A percentile compares a stretch with the other conserved stretches of the same genome.
Conservation (phyloP, 2,888 invertebrate species). For the Sarcophaga variegata region DNA sequence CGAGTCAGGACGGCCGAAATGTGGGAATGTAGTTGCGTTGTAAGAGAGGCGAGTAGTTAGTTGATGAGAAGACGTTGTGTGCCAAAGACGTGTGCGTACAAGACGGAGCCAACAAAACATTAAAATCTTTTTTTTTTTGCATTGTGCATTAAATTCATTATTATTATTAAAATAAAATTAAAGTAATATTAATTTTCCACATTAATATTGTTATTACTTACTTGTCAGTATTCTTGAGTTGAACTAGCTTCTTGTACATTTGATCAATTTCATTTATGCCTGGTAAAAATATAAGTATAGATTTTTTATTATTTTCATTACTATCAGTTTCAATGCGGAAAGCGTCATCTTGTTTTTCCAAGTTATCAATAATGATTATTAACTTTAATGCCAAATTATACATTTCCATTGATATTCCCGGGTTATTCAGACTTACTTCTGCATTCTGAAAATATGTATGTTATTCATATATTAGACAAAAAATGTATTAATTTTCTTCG, state of each 20-base stretch:
- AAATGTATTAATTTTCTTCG: neutral
- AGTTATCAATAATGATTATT: conserved; percentile 83
- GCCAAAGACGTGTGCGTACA: neutral
- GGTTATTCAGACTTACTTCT: conserved; percentile 82
- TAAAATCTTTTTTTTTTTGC: too few species aligned
- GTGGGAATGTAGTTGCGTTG: too few species aligned
- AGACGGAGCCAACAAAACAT: neutral
- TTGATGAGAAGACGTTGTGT: neutral
- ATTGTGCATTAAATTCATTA: too few species aligned
- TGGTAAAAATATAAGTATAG: conserved; percentile 94
- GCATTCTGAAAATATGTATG: conserved; percentile 80
- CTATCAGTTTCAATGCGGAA: conserved; percentile 83
- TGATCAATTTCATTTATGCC: conserved; percentile 93
- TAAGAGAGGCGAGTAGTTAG: neutral
- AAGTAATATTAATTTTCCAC: too few species aligned
- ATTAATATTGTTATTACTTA: conserved; percentile 43
- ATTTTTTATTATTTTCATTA: conserved; percentile 76
- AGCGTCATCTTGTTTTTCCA: conserved; percentile 75
- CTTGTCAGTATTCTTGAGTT: conserved; percentile 69
- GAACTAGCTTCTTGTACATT: conserved; percentile 82
- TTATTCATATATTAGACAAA: neutral
- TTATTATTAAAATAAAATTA: too few species aligned
- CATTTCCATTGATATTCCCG: conserved; percentile 84
- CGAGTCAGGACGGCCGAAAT: too few species aligned
- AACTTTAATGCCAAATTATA: conserved; percentile 85